Base-by-base conservation (phyloP, 2,797 vertebrate species). In the Nyctalus aviator region DNA sequence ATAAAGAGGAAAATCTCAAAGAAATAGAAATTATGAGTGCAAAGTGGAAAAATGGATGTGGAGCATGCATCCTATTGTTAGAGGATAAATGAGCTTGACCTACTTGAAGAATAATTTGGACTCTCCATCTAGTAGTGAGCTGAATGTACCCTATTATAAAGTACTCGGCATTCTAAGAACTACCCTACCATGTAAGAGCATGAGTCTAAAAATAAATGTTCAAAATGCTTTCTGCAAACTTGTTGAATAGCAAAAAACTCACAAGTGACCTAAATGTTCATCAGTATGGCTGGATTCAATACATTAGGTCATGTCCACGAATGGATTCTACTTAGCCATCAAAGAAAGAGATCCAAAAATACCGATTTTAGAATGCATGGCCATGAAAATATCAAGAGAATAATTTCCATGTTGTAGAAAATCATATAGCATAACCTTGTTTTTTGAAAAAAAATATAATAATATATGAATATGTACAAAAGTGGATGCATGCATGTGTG, bases 301-400 rank as follows among this genome's bases (percentile, higher is more conserved):
- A 93, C 82, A 77, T 64, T 77, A 69, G 20, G 37, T 6, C 37
- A 44, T 35, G 25, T 71, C 78, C 59, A 48, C n/a, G 41, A 91
- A 35, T 76, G 25, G 27, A 48, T 71, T 25, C 62, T 90, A 79
- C 44, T 91, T 82, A 78, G 17, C 35, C 55, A 50, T 76, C 83
- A 62, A 69, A 90, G 89, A 71, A 32, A 44, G 25, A 88, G 21
- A 84, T 69, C 25, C 86, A 1, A 78, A 27, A 66, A 72, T 59
- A 69, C 8, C 10, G 3, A 44, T 66, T 10, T 81, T 82, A 64
- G 35, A 92, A 87, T 85, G 17, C 41, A 71, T 48, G 15, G 68
- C 32, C 37, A 81, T 55, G 87, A 88, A 90, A 94, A 69, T 81
- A 75, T 83, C 23, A 85, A 92, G 53, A 95, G 85, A 83, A 69